Evolutionary conservation across 2,888 invertebrate species (phyloP), one percentile per base, ranked within the genome.

Genomic region (Chromoteleia sp.): DNA sequence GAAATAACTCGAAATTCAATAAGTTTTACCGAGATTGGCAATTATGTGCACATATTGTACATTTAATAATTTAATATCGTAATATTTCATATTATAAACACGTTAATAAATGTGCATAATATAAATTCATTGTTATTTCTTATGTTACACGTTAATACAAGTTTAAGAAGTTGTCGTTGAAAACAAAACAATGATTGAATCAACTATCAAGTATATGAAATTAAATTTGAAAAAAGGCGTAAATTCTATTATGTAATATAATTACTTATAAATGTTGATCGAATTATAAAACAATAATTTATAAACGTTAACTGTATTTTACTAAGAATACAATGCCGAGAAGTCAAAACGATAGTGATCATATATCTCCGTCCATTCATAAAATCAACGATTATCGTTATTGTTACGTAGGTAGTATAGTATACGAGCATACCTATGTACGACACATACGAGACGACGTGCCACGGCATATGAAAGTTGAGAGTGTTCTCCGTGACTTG

Each of bases 321-420:
- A 39, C 2, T 14, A 6, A 39, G 39, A 39, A 39, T 12, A 14
- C n/a, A 12, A 39, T 6, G 12, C n/a, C n/a, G 7, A 86, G 85
- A 86, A 82, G 84, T 84, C 81, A 56, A 84, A 85, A 80, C 86
- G 86, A 86, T 87, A 88, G 87, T 87, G 87, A 87, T 88, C 88
- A 86, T 86, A 61, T 82, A 87, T 86, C 63, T 59, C 41, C 84
- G 82, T 85, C 85, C 87, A 86, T 87, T 87, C 86, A 86, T 86
- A 78, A 87, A 85, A 82, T 85, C 84, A 83, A 80, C 84, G 84
- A 86, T 87, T 86, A 87, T 85, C 84, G 86, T 81, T 85, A 83
- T 84, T 87, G 85, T 87, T 85, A 85, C 86, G 84, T 86, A 84
- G 85, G 84, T 86, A 86, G 85, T 84, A 82, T 68, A 15, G 58